phyloP scores from a whole-genome alignment of 2,797 vertebrate species.

The Acipenser transmontanus region DNA sequence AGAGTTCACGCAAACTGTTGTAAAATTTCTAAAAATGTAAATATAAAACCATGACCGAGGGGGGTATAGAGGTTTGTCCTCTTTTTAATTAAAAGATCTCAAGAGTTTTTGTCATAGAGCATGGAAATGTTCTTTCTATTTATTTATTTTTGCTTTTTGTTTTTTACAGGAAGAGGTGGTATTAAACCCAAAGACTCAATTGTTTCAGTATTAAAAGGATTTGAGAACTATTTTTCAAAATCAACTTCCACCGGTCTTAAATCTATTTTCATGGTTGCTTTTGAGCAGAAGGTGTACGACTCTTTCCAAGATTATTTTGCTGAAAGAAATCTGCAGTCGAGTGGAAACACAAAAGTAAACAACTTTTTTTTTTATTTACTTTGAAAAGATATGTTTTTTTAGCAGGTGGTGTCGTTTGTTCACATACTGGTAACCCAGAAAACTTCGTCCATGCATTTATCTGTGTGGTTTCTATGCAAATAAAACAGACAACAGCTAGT shows the following conservation, averaged over 20 bases:
- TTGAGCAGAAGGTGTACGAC: conserved; percentile 32
- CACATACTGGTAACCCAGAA: no score
- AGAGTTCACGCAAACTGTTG: no score
- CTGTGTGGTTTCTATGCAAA: no score
- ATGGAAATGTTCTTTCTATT: background rate
- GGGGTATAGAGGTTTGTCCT: no score
- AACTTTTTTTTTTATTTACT: background rate
- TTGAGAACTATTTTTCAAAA: conserved; percentile 31
- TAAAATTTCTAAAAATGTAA: no score
- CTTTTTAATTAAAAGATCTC: no score
- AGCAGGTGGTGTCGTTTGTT: no score
- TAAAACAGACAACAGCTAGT: no score
- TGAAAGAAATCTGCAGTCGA: conserved; percentile 8
- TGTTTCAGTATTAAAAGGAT: conserved; percentile 30
- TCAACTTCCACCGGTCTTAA: conserved; percentile 24
- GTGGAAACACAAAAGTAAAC: conserved; percentile 23
- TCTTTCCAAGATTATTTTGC: conserved; percentile 21
- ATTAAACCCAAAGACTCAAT: conserved; percentile 27
- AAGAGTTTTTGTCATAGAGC: background rate
- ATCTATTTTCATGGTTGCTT: conserved; percentile 29
- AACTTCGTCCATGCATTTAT: no score
- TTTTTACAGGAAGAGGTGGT: conserved; percentile 31
- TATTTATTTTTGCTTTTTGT: conserved; percentile 8
- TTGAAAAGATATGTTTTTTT: no score
- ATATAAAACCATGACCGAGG: no score